These are phyloP conservation scores for Glyphotaelius pellucidus DNA, from an alignment of 2,888 invertebrate species.

Conservation along the genomic window DNA sequence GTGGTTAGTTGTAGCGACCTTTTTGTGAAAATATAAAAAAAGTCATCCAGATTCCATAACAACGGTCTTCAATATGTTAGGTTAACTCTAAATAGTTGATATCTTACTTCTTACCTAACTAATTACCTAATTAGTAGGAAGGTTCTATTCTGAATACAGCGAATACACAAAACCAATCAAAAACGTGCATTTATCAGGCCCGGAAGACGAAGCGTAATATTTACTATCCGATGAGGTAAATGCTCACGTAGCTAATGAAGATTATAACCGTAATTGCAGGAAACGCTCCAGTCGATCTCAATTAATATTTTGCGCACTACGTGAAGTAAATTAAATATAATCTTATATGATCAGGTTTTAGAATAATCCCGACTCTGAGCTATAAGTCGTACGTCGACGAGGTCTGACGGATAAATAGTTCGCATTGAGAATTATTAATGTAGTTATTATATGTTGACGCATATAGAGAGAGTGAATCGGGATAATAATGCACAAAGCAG, in stretches of 20 bases:
- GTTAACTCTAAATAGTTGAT: not conserved
- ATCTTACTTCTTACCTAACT: not conserved
- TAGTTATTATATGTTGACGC: not conserved
- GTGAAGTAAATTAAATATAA: not conserved
- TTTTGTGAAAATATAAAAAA: not conserved
- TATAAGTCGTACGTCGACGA: not conserved
- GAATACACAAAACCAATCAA: not conserved
- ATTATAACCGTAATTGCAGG: slow-evolving; percentile 2
- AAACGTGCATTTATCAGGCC: not conserved
- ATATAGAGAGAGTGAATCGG: not conserved
- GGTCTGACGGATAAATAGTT: not conserved
- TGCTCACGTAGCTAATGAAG: not conserved
- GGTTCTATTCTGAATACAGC: not conserved
- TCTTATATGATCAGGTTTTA: not conserved
- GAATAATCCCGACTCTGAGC: not conserved
- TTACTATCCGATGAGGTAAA: not conserved
- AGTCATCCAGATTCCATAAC: not conserved
- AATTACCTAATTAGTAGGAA: not conserved
- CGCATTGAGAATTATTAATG: not conserved
- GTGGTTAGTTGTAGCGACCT: not conserved
- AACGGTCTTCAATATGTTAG: not conserved
- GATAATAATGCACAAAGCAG: not conserved
- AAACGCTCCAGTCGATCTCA: not conserved
- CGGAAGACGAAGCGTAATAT: not conserved
- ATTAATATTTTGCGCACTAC: not conserved